phyloP scores from a whole-genome alignment of 2,888 invertebrate species.

The Petrolisthes cinctipes region DNA sequence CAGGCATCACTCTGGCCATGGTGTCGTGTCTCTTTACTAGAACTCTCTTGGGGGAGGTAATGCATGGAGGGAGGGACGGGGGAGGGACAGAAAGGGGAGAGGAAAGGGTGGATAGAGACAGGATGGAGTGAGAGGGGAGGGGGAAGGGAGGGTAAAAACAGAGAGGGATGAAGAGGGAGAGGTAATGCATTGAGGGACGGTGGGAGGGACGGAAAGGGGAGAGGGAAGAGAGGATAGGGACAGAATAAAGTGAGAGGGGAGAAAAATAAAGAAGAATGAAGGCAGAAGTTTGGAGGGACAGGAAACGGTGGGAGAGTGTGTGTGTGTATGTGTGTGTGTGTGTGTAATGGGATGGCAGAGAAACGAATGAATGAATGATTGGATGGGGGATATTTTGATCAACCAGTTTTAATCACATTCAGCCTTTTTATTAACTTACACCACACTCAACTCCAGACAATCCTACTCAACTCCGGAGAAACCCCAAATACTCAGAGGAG shows the following conservation, averaged over 20 bases:
- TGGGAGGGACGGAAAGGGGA: background rate
- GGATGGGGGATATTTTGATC: too few species aligned
- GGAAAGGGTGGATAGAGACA: background rate
- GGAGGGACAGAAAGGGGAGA: background rate
- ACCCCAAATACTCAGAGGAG: too few species aligned
- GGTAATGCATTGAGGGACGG: background rate
- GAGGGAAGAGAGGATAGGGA: background rate
- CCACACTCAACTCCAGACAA: too few species aligned
- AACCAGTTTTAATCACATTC: too few species aligned
- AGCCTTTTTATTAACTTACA: too few species aligned
- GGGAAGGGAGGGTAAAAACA: background rate
- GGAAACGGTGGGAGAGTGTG: background rate
- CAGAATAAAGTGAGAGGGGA: background rate
- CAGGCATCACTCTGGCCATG: constrained; percentile 12
- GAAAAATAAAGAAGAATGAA: background rate
- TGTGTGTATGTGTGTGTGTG: too few species aligned
- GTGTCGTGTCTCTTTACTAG: background rate
- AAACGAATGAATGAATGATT: too few species aligned
- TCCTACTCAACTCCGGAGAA: too few species aligned
- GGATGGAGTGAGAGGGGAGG: background rate
- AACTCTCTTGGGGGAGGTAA: background rate
- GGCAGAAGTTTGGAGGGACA: background rate
- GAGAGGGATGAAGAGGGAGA: background rate
- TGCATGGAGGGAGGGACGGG: background rate
- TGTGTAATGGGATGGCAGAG: too few species aligned